Evolutionary conservation across 2,113 vertebrate species (phyloP).

Genomic region (Bos javanicus): DNA sequence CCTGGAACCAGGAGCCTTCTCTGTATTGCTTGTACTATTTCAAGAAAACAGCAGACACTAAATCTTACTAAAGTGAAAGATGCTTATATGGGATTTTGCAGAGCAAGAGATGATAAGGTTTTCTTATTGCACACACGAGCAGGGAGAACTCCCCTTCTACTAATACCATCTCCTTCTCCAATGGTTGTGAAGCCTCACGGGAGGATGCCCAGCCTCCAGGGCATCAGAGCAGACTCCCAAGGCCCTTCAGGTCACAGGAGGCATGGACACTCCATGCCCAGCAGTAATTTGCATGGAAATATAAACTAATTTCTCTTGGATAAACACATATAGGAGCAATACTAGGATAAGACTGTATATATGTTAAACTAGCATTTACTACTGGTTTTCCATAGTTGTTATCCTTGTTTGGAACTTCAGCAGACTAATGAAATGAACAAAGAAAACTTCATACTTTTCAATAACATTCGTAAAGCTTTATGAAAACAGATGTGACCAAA

Average conservation of each 20-base stretch:
- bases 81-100: background rate
- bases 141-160: background rate
- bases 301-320: background rate
- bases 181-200: background rate
- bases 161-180: background rate
- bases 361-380: background rate
- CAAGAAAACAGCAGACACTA: background rate
- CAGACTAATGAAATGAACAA: background rate
- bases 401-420: background rate
- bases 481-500: background rate
- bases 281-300: background rate
- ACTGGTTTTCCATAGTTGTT: background rate
- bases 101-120: constrained; percentile 9
- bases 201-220: background rate
- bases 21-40: background rate
- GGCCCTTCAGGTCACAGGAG: background rate
- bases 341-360: background rate
- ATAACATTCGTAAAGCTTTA: background rate
- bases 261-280: background rate
- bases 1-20: background rate
- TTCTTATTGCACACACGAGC: background rate
- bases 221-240: background rate
- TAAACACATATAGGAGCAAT: background rate
- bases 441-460: background rate
- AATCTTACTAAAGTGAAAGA: background rate